A percentile compares a stretch with the other conserved stretches of the same genome.
phyloP scores from a whole-genome alignment of 2,888 invertebrate genomes.

The Rhingia campestris region DNA sequence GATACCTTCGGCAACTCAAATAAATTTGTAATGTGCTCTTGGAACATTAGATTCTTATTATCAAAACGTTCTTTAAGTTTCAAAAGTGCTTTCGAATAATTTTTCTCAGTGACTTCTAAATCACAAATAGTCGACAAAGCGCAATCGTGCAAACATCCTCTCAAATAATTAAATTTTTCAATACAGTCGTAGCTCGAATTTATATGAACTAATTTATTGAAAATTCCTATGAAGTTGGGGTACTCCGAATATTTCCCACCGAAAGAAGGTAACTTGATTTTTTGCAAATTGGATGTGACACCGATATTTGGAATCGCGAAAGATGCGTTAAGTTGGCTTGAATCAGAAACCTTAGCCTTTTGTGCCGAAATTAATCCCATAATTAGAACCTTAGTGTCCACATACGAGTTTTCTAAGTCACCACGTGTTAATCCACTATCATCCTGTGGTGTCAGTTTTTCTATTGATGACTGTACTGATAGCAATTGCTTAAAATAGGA shows the following conservation, averaged over 20 bases:
- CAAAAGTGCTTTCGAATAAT: neutral
- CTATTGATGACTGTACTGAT: no score
- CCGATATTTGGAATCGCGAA: neutral
- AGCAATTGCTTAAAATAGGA: no score
- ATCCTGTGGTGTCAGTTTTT: neutral
- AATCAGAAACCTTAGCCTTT: neutral
- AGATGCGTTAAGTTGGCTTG: neutral
- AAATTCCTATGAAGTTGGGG: neutral
- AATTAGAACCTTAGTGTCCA: constrained; percentile 8
- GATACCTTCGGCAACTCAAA: no score
- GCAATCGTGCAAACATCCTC: neutral
- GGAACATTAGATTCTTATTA: no score
- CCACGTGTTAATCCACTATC: neutral
- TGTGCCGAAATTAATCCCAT: neutral
- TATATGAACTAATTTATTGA: constrained; percentile 2
- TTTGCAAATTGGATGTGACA: neutral
- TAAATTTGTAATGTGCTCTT: no score
- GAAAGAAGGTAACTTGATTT: constrained; percentile 11
- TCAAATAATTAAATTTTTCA: constrained; percentile 10
- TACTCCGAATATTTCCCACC: constrained; percentile 4
- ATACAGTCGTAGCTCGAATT: neutral
- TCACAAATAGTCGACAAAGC: constrained; percentile 7
- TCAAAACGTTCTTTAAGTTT: constrained; percentile 6
- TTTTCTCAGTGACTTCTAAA: constrained; percentile 14
- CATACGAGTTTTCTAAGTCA: constrained; percentile 4